Base-by-base conservation (phyloP, 2,888 invertebrate species). In the Meandrusa payeni region DNA sequence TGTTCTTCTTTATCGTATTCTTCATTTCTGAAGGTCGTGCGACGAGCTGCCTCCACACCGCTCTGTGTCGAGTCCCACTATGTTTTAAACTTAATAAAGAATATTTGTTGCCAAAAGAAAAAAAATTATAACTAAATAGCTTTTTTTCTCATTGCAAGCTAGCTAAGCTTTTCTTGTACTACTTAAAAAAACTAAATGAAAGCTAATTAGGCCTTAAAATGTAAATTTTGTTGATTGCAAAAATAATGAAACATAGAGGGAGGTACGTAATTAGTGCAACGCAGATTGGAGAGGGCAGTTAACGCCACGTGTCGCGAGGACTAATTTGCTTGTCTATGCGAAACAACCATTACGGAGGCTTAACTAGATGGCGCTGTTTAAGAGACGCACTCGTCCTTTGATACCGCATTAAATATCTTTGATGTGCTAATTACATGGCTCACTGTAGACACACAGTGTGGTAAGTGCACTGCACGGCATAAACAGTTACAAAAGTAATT, bases 291-390 rank as follows among this genome's bases (percentile, higher is more conserved):
- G 38, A 48, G 47, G 37, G 47, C 49, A 51, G 49, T 53, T 46
- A 49, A 43, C 41, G 49, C 38, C 52, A 51, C 49, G 52, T 53
- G 51, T 41, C 41, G 41, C 47, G 43, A 46, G 45, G 29, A 37
- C 46, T 45, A 46, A 46, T 48, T 48, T 48, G 48, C 39, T 40
- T 40, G 39, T 38, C 47, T 44, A 41, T 39, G 40, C 38, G 44
- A 37, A 42, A 43, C 39, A 41, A 12, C 33, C 34, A 44, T 44
- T 33, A 44, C 44, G 28, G 39, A 27, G 38, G 44, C 28, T 39
- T 19, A 32, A 34, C 44, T 39, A 39, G 44, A 39, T 33, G 44
- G 33, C 33, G 38, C 44, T 38, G 44, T 33, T 34, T 34, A 37
- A 39, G 34, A 44, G 44, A 31, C 28, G 20, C 39, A 27, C 33